phyloP scores from a whole-genome alignment of 92 coral and sea anemone species.

The Heteractis magnifica region DNA sequence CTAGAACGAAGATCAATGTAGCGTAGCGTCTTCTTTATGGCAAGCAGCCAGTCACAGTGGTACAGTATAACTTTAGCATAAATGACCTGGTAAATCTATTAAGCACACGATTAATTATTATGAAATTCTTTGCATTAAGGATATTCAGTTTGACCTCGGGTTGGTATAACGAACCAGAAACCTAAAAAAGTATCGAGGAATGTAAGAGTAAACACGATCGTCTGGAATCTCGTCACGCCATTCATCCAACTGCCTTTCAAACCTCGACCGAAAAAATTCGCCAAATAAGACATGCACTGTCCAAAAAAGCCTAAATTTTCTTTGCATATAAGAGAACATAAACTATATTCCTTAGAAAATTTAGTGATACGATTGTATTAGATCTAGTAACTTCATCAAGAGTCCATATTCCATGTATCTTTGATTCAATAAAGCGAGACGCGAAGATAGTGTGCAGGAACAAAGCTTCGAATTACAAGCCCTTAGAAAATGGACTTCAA shows the following conservation, averaged over 20 bases:
- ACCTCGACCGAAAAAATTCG: not conserved
- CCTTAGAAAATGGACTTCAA: not conserved
- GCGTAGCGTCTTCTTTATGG: not conserved
- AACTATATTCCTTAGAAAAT: not conserved
- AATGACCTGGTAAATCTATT: not conserved
- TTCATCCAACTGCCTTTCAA: not conserved
- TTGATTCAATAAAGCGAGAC: constrained; percentile 25
- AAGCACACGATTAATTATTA: not conserved
- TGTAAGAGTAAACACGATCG: not conserved
- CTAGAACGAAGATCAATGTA: not conserved
- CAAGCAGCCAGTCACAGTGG: not conserved
- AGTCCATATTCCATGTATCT: not conserved
- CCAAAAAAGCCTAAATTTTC: not conserved
- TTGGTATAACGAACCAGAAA: not conserved
- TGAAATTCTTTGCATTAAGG: not conserved
- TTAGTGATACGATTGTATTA: not conserved
- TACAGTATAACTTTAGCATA: not conserved
- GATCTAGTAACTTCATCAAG: not conserved
- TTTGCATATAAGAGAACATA: not conserved
- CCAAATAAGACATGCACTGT: not conserved
- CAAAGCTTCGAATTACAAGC: constrained; percentile 11
- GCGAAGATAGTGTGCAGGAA: not conserved
- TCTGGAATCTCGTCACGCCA: not conserved
- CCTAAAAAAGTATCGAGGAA: constrained; percentile 1
- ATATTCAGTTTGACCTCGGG: not conserved